Base-by-base conservation (phyloP, 2,797 vertebrate genomes). In the Spinus olivaceus region DNA sequence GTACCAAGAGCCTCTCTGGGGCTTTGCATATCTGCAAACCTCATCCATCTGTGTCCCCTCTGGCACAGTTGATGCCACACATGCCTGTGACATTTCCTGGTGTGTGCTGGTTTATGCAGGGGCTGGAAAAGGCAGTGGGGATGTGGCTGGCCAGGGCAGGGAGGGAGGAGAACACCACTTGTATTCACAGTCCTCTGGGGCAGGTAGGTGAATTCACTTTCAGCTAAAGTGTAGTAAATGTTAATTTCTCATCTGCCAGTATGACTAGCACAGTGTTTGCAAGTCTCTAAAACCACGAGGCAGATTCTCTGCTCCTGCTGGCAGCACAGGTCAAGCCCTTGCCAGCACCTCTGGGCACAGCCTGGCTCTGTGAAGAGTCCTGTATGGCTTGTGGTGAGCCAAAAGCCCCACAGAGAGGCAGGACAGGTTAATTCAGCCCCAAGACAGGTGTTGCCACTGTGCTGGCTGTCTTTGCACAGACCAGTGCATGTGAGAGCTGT, bases 231-330 rank as follows among this genome's bases (percentile, higher is more conserved):
- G 13, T 27, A 7, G 15, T 33, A 54, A 73, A 13, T 41, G 37
- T 81, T 66, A 66, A 79, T 70, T 41, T 81, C 54, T 80, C 37
- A 7, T 63, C 37, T 78, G 37, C 46, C 49, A 17, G 33, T 21
- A 32, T 22, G 8, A 0, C 0, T 18, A 41, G n/a, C 49, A 51
- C 19, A 12, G 39, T 5, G 4, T 57, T 69, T 50, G 22, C 10
- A 56, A 12, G 53, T 63, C 44, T 63, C 33, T 49, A 7, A 88
- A 94, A 47, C 42, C 46, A n/a, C 0, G 0, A 60, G 33, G 60
- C 17, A 64, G 51, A 37, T 56, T 65, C 22, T 17, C 37, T 47
- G 51, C 22, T 76, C 46, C 47, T 0, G 0, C 56, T 73, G 56
- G 22, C 74, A 59, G 39, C 30, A 17, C 4, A 33, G 61, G 28